Percentiles rank a stretch among this genome's conserved stretches.
phyloP scores from a whole-genome alignment of 2,888 invertebrate genomes.

The Hirtodrosophila histrioides region DNA sequence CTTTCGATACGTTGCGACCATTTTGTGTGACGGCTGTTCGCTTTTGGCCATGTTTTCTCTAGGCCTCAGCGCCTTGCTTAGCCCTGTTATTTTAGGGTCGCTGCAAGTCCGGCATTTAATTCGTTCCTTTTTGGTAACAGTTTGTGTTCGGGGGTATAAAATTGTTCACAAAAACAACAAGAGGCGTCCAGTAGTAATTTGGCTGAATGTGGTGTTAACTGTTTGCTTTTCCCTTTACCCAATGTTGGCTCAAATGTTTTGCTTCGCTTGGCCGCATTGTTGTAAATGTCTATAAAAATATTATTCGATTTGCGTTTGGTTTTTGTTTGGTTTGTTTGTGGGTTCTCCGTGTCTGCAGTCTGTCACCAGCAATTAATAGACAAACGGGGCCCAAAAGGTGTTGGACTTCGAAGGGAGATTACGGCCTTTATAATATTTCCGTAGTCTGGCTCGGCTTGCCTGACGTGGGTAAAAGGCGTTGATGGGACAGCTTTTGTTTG shows the following conservation, averaged over 20 bases:
- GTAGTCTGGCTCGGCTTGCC: conserved; percentile 5
- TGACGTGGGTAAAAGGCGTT: conserved; percentile 38
- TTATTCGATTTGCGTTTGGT: conserved; percentile 72
- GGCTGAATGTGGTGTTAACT: conserved; percentile 47
- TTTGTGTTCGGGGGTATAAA: conserved; percentile 54
- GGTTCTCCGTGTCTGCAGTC: conserved; percentile 46
- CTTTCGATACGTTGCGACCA: conserved; percentile 48
- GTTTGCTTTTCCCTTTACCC: conserved; percentile 62
- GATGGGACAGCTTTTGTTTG: conserved; percentile 22
- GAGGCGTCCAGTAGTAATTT: conserved; percentile 33
- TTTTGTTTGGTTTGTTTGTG: conserved; percentile 14
- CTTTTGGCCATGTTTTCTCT: conserved; percentile 76
- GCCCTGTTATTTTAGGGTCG: conserved; percentile 77
- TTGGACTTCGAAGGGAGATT: conserved; percentile 26
- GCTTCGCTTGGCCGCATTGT: conserved; percentile 64
- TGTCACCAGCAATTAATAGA: conserved; percentile 79
- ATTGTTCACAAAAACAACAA: conserved; percentile 38
- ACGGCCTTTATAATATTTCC: conserved; percentile 41
- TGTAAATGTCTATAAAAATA: conserved; percentile 74
- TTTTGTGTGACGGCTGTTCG: conserved; percentile 52
- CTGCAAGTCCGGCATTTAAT: conserved; percentile 47
- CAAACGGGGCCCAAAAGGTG: conserved; percentile 58
- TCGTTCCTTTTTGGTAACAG: conserved; percentile 72
- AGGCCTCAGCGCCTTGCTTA: conserved; percentile 37
- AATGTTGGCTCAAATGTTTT: conserved; percentile 48